Evolutionary conservation across 2,888 invertebrate genomes (phyloP), one percentile per base, ranked within the genome.

Genomic region (Sminthurides aquaticus): DNA sequence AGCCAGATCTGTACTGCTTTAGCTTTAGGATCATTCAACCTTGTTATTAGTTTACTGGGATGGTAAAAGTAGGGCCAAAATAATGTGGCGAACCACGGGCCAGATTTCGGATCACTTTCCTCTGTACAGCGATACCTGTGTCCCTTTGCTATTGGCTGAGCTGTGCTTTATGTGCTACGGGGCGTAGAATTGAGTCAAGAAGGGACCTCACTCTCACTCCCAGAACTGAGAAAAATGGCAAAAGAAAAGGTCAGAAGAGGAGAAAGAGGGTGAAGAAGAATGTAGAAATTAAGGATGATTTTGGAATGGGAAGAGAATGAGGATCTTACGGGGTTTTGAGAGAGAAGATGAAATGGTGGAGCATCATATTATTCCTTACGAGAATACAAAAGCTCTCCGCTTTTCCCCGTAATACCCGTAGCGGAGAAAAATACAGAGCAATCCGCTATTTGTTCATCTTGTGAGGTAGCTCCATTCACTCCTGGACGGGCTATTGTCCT

Each of bases 381-480:
- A n/a, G n/a, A n/a, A n/a, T n/a, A n/a, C n/a, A n/a, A n/a, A n/a
- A n/a, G n/a, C n/a, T n/a, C n/a, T n/a, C n/a, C n/a, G n/a, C n/a
- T n/a, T n/a, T n/a, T n/a, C n/a, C n/a, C n/a, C n/a, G n/a, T n/a
- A n/a, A n/a, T n/a, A n/a, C n/a, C n/a, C n/a, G n/a, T n/a, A n/a
- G n/a, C n/a, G n/a, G 27, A 60, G 52, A 57, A 54, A 22, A 54
- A 54, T 29, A 54, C 54, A 55, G 57, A 65, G 62, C 58, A 65
- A 65, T 67, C 56, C 64, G 64, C 62, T 67, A 74, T 73, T 74
- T 74, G 74, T 74, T 71, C 74, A 58, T 67, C 73, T 68, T 73
- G 74, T 74, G 74, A 67, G 74, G 73, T 65, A 59, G 52, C 29
- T 28, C 52, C 54, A 58, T 59, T 64, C 55, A 59, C 22, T 18